These are phyloP conservation scores for Drosophila atripex DNA, from an alignment of 2,888 invertebrate genomes.

Conservation along the genomic window DNA sequence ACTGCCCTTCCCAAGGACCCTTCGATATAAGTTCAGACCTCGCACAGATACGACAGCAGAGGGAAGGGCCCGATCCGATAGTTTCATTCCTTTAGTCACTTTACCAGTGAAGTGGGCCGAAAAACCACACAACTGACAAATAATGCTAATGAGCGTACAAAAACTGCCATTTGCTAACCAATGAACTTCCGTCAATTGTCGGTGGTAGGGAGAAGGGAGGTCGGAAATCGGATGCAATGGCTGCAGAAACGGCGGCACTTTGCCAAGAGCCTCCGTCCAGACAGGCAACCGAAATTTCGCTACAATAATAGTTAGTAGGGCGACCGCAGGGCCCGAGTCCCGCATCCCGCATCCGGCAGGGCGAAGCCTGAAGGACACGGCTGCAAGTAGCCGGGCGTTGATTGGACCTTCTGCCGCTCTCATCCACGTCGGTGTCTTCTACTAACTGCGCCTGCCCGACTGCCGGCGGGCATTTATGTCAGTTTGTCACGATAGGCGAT, in stretches of 20 bases:
- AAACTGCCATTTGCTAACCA: slow-evolving; percentile 79
- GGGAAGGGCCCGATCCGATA: slow-evolving; percentile 18
- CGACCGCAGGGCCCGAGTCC: slow-evolving; percentile 65
- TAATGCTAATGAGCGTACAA: slow-evolving; percentile 78
- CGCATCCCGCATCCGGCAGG: slow-evolving; percentile 9
- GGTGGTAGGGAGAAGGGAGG: slow-evolving; percentile 26
- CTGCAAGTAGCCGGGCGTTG: slow-evolving; percentile 76
- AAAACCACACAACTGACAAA: slow-evolving; percentile 72
- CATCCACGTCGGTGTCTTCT: slow-evolving; percentile 29
- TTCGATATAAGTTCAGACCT: slow-evolving; percentile 4
- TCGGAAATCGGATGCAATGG: slow-evolving; percentile 56
- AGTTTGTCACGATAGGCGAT: slow-evolving; percentile 79
- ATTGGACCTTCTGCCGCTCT: slow-evolving; percentile 62
- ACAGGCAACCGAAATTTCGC: slow-evolving; percentile 53
- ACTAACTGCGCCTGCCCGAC: slow-evolving; percentile 54
- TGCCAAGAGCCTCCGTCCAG: slow-evolving; percentile 53
- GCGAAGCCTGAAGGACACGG: slow-evolving; percentile 34
- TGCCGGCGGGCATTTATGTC: slow-evolving; percentile 77
- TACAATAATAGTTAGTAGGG: slow-evolving; percentile 77
- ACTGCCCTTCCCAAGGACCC: slow-evolving; percentile 13
- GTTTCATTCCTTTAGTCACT: slow-evolving; percentile 50
- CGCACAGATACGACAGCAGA: slow-evolving; percentile 13
- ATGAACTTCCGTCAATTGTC: slow-evolving; percentile 77
- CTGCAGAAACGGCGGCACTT: slow-evolving; percentile 72
- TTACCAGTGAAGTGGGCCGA: slow-evolving; percentile 51